Evolutionary conservation across 2,113 vertebrate genomes (phyloP), one percentile per base, ranked within the genome.

Genomic region (Cebus imitator): DNA sequence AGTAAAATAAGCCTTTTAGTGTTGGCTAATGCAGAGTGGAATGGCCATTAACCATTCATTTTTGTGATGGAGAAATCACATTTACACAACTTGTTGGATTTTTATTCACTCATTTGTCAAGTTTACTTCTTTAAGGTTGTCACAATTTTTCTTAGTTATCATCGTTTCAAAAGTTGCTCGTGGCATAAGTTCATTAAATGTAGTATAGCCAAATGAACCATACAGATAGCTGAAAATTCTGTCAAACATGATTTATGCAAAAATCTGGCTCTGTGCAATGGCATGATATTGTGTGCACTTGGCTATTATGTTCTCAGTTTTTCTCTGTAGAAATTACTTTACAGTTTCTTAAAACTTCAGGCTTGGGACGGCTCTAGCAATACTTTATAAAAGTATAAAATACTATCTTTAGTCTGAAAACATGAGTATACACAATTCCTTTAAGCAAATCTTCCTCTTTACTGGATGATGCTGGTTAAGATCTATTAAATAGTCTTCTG

Each of bases 91-190:
- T 91, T 92, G 61, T 85, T 91, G n/a, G 20, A 88, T 94, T 96
- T 97, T 97, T 97, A 97, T 97, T 97, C 58, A 84, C 43, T 40
- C 48, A 76, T 97, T 96, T 97, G 48, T 98, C 97, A 97, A 91
- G 73, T 61, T 96, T 97, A 95, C 55, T 80, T 85, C 45, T 93
- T 70, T 94, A 80, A 94, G n/a, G 45, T 35, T 97, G 95, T 97
- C 75, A 87, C 21, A 50, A 16, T 94, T 94, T 92, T 96, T 96
- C 84, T 94, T 92, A 68, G 81, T 95, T 97, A 94, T 66, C 58
- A 90, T 95, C 84, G 45, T 81, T 93, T 93, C 75, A 87, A 97
- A 97, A 98, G 85, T 94, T 96, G 58, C 14, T 92, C 90, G 52
- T 94, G 35, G 57, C 52, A 86, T 90, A 97, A 96, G 68, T 95